Evolutionary conservation across 2,888 invertebrate genomes (phyloP).

Genomic region (Meliscaeva auricollis): DNA sequence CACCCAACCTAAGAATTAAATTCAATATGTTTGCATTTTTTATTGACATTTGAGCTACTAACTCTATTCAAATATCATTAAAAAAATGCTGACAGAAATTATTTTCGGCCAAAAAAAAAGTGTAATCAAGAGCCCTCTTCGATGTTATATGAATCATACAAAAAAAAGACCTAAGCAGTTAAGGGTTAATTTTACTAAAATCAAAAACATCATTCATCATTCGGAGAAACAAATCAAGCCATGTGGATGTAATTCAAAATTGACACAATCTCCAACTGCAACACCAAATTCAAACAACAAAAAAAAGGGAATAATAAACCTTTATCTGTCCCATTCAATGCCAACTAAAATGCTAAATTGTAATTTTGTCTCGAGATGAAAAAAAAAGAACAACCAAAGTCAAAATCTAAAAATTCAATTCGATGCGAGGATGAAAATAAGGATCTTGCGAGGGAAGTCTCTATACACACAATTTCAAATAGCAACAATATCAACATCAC

Average conservation of each 20-base stretch:
- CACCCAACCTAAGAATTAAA: too few relatives aligned
- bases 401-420: constrained; percentile 55
- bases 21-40: too few relatives aligned
- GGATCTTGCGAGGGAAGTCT: constrained; percentile 35
- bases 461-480: constrained; percentile 18
- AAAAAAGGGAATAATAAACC: constrained; percentile 31
- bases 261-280: constrained; percentile 71
- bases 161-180: not conserved
- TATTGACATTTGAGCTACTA: too few relatives aligned
- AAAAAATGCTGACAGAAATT: too few relatives aligned
- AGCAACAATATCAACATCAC: constrained; percentile 24
- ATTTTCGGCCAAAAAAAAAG: too few relatives aligned
- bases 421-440: constrained; percentile 46
- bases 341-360: constrained; percentile 47
- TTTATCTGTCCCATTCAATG: constrained; percentile 49
- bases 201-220: constrained; percentile 65
- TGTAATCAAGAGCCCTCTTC: too few relatives aligned
- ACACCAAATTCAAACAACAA: constrained; percentile 2
- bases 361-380: constrained; percentile 8
- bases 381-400: constrained; percentile 8
- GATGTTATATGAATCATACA: too few relatives aligned
- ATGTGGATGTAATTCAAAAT: constrained; percentile 70
- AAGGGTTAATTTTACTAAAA: constrained; percentile 2
- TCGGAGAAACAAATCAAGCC: constrained; percentile 68
- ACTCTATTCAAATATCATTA: too few relatives aligned